phyloP scores from a whole-genome alignment of 2,797 vertebrate species.

The Eupleurogrammus muticus region DNA sequence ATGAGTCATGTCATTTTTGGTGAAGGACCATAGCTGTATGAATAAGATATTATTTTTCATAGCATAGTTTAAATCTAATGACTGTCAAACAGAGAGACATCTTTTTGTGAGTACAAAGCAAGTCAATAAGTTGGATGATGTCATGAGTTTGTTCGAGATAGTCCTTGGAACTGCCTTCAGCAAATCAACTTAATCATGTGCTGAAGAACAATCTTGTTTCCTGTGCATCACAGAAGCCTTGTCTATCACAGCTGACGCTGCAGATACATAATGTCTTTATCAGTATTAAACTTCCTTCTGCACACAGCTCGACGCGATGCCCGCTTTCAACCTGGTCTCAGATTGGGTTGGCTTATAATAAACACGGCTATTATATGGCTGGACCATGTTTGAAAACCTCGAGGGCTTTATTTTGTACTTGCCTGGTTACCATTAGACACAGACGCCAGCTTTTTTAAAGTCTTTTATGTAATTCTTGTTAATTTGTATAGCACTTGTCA shows the following conservation, averaged over 20 bases:
- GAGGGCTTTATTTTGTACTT: no score
- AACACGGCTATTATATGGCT: no score
- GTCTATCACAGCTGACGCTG: slow-evolving; percentile 49
- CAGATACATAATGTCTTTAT: slow-evolving; percentile 43
- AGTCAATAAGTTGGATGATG: slow-evolving; percentile 16
- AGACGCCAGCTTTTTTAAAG: no score
- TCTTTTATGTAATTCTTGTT: no score
- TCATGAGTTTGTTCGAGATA: slow-evolving; percentile 43
- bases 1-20: slow-evolving; percentile 25
- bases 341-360: not conserved
- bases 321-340: slow-evolving; percentile 18
- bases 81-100: slow-evolving; percentile 2
- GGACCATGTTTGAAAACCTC: no score
- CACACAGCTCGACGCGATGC: slow-evolving; percentile 5
- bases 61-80: not conserved
- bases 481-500: no score
- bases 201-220: slow-evolving; percentile 28
- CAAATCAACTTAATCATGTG: slow-evolving; percentile 53
- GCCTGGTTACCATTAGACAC: no score
- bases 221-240: slow-evolving; percentile 28
- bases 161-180: slow-evolving; percentile 13
- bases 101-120: slow-evolving; percentile 12
- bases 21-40: slow-evolving; percentile 3
- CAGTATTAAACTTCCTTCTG: slow-evolving; percentile 27
- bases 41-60: slow-evolving; percentile 9